Evolutionary conservation across 2,113 vertebrate species (phyloP), one percentile per base, ranked within the genome.

Genomic region (Xiphias gladius): DNA sequence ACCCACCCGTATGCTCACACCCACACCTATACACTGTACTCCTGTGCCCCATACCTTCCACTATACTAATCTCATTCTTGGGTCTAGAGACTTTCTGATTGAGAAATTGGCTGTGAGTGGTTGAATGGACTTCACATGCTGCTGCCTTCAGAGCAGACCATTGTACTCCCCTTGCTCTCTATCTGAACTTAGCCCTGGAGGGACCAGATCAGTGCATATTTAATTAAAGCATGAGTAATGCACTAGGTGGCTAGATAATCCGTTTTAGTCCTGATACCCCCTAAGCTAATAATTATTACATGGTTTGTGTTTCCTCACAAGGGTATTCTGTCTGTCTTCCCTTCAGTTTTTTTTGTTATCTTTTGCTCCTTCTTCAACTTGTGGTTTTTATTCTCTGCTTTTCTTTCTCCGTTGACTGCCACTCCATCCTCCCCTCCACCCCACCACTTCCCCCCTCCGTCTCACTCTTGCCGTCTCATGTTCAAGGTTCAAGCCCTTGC

Each of bases 141-240:
- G 58, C 32, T 73, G 64, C 67, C 61, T 68, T 77, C 73, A 59
- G 73, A 89, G 68, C 55, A 73, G 55, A 55, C 55, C 76, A 54
- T 55, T 79, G 76, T 72, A 52, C 69, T 58, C 80, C 35, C 46
- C 46, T 39, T 73, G 68, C 66, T 76, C 75, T 79, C 67, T 30
- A 54, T 71, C 71, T 83, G 61, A 81, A 85, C 69, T 70, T n/a
- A 73, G 71, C 43, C 84, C 79, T 65, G 28, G 39, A 90, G 78
- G 77, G 81, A 82, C 67, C 84, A 78, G 66, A 92, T 89, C 75
- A 86, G 77, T 80, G 70, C 16, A 55, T 73, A 88, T 91, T 89
- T 86, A 93, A 93, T 93, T 88, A 90, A 91, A 92, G 66, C 57
- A 46, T 58, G 61, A 63, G 66, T 79, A 86, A 86, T 77, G 62